Evolutionary conservation across 2,888 invertebrate species (phyloP).

Genomic region (Leptinotarsa peninsularis): DNA sequence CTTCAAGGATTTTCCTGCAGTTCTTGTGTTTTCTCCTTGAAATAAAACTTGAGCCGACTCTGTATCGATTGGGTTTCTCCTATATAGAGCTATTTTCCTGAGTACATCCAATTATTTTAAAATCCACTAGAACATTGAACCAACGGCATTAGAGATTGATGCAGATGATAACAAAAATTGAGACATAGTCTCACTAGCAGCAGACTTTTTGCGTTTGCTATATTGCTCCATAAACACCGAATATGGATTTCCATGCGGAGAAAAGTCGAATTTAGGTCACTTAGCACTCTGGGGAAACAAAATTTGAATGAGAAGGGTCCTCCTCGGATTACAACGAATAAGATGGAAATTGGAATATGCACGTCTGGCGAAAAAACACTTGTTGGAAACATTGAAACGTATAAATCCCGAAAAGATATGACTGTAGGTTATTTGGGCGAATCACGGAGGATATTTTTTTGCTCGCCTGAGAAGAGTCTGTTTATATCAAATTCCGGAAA

Average conservation of each 20-base stretch:
- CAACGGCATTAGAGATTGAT: slow-evolving; percentile 1
- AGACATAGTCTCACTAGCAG: neutral
- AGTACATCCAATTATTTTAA: neutral
- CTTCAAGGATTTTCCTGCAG: too few species aligned
- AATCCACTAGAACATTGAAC: neutral
- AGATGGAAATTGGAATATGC: slow-evolving; percentile 1
- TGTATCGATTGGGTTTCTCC: neutral
- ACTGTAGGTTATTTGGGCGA: neutral
- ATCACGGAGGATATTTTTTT: neutral
- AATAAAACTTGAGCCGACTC: too few species aligned
- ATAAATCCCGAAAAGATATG: slow-evolving; percentile 5
- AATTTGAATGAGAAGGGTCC: slow-evolving; percentile 15
- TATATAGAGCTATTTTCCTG: neutral
- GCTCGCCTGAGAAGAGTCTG: neutral
- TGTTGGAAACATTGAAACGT: slow-evolving; percentile 7
- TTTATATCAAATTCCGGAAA: neutral
- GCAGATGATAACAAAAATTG: neutral
- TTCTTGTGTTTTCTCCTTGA: too few species aligned
- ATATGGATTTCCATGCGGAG: slow-evolving; percentile 16
- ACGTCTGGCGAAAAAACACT: slow-evolving; percentile 7
- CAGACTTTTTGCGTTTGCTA: neutral
- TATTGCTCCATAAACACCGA: slow-evolving; percentile 15
- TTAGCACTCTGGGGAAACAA: slow-evolving; percentile 16
- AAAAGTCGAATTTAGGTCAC: slow-evolving; percentile 12
- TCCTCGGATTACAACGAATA: neutral